phyloP scores from a whole-genome alignment of 2,888 invertebrate genomes.

The Ichneumoninae sp. region DNA sequence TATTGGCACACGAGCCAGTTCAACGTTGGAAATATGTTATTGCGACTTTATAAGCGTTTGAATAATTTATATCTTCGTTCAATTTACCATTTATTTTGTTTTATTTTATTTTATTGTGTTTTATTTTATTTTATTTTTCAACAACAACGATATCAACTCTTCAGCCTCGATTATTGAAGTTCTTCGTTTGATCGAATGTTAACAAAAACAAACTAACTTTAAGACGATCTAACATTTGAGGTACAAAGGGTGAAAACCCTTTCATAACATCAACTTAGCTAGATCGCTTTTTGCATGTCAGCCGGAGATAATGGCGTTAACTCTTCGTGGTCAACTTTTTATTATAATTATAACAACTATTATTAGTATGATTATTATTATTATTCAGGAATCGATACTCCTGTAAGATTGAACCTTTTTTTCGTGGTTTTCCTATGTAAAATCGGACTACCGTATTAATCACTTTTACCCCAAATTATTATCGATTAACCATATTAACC shows the following conservation, averaged over 20 bases:
- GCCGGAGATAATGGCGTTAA: not conserved
- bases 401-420: too few species aligned
- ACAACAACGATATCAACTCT: not conserved
- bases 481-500: too few species aligned
- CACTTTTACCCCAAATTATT: not conserved
- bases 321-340: not conserved
- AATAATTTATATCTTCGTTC: not conserved
- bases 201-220: not conserved
- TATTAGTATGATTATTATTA: not conserved
- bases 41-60: not conserved
- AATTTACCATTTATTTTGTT: not conserved
- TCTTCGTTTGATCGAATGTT: not conserved
- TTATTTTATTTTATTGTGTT: not conserved
- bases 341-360: not conserved
- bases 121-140: not conserved
- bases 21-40: not conserved
- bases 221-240: not conserved
- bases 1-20: not conserved
- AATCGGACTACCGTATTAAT: too few species aligned
- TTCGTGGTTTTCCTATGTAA: too few species aligned
- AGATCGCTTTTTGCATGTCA: not conserved
- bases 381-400: too few species aligned
- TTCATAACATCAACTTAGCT: not conserved
- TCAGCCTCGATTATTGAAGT: not conserved
- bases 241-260: not conserved